Evolutionary conservation across 2,888 invertebrate genomes (phyloP).

Genomic region (Cantharis rustica): DNA sequence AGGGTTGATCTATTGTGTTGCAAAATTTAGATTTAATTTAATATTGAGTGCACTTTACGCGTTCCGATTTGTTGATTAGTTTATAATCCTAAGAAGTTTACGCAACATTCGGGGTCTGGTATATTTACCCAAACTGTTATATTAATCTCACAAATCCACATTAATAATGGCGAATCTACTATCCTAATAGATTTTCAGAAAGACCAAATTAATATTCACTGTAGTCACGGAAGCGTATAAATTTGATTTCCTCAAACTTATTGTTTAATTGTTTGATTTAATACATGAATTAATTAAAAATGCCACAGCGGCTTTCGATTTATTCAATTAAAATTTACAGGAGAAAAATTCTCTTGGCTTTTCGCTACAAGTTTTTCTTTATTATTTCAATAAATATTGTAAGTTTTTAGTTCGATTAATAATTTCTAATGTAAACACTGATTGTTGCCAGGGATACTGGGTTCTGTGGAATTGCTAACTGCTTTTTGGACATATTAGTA

Average conservation of each 20-base stretch:
- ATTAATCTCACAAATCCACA: conserved; percentile 20
- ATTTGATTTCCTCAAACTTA: not conserved
- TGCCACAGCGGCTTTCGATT: not conserved
- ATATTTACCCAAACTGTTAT: conserved; percentile 19
- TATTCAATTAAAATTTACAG: not conserved
- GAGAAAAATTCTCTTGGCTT: too few relatives aligned
- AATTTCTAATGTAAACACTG: not conserved
- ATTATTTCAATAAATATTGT: too few relatives aligned
- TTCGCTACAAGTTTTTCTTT: too few relatives aligned
- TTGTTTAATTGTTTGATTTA: not conserved
- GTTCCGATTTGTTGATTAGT: conserved; percentile 21
- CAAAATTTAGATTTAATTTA: conserved; percentile 16
- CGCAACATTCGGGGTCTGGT: conserved; percentile 15
- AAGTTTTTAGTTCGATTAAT: not conserved
- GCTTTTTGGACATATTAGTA: not conserved
- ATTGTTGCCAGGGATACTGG: not conserved
- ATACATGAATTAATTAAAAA: not conserved
- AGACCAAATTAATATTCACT: conserved; percentile 7
- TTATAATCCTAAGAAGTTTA: conserved; percentile 23
- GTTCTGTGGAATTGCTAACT: not conserved
- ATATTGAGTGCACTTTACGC: conserved; percentile 18
- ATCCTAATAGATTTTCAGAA: conserved; percentile 6
- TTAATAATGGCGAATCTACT: conserved; percentile 15
- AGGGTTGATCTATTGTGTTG: conserved; percentile 10
- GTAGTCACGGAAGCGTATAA: not conserved